These are phyloP conservation scores for Caenorhabditis inopinata DNA, from an alignment of 1,140 invertebrate genomes.

Conservation along the genomic window DNA sequence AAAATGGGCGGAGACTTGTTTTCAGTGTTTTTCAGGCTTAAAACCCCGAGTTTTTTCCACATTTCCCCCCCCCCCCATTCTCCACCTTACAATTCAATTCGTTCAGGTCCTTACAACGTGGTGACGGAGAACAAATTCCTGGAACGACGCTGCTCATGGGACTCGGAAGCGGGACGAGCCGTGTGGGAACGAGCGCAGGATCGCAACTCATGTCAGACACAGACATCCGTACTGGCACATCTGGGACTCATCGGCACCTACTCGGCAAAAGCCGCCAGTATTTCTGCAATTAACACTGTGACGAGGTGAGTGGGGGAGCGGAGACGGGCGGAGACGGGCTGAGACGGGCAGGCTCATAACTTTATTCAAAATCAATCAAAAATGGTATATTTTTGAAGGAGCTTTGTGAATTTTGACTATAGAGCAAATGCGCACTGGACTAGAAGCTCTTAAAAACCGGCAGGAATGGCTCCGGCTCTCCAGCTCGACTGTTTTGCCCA, in stretches of 20 bases:
- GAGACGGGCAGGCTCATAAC: too few relatives aligned
- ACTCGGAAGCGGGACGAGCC: slow-evolving; percentile 19
- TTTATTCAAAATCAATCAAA: too few relatives aligned
- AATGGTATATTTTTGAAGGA: too few relatives aligned
- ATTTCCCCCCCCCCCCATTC: background rate
- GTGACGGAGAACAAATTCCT: slow-evolving; percentile 30
- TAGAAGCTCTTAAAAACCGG: too few relatives aligned
- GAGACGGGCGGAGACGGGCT: background rate
- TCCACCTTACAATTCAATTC: too few relatives aligned
- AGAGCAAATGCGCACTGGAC: too few relatives aligned
- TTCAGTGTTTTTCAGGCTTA: too few relatives aligned
- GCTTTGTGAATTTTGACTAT: too few relatives aligned
- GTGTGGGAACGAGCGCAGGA: slow-evolving; percentile 33
- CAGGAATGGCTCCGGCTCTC: too few relatives aligned
- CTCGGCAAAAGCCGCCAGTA: slow-evolving; percentile 27
- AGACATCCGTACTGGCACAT: slow-evolving; percentile 41
- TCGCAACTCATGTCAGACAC: slow-evolving; percentile 23
- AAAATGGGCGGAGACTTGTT: too few relatives aligned
- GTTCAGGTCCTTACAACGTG: slow-evolving; percentile 35
- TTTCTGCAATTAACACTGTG: slow-evolving; percentile 42
- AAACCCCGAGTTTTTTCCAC: too few relatives aligned
- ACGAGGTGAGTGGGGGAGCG: background rate
- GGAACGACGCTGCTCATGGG: slow-evolving; percentile 40
- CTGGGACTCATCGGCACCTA: slow-evolving; percentile 34
- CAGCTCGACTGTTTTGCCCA: too few relatives aligned